These are phyloP conservation scores for Eonycteris spelaea DNA, from an alignment of 2,113 vertebrate genomes.

Conservation along the genomic window DNA sequence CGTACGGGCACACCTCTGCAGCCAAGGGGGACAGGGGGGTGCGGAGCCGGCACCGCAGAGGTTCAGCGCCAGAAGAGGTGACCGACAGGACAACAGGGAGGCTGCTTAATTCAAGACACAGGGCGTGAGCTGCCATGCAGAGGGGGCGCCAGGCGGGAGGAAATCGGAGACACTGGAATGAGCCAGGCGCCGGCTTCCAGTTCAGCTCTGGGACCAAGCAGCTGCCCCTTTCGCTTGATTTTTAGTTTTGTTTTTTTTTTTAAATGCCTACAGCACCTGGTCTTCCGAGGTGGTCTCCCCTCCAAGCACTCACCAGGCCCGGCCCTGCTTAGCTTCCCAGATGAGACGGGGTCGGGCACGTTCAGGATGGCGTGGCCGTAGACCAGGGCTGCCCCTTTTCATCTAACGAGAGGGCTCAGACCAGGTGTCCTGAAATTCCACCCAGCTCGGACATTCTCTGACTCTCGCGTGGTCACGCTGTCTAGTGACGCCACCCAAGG, in stretches of 20 bases:
- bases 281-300: no score
- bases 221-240: no score
- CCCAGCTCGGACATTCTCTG: background rate
- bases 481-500: rapidly evolving
- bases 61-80: background rate
- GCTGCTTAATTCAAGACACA: rapidly evolving
- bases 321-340: no score
- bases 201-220: background rate
- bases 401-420: background rate
- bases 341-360: no score
- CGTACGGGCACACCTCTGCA: no score
- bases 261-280: no score
- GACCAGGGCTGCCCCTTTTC: background rate
- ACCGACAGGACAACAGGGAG: no score
- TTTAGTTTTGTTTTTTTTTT: no score
- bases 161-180: rapidly evolving
- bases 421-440: background rate
- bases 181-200: rapidly evolving
- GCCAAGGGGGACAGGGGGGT: background rate
- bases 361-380: no score
- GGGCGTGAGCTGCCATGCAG: no score
- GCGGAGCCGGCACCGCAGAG: rapidly evolving
- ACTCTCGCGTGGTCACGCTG: background rate
- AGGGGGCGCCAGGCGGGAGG: background rate
- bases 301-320: no score